A percentile compares a stretch with the other conserved stretches of the same genome.
These are phyloP conservation scores for Calephelis nemesis DNA, from an alignment of 1,140 invertebrate genomes.

Conservation along the genomic window DNA sequence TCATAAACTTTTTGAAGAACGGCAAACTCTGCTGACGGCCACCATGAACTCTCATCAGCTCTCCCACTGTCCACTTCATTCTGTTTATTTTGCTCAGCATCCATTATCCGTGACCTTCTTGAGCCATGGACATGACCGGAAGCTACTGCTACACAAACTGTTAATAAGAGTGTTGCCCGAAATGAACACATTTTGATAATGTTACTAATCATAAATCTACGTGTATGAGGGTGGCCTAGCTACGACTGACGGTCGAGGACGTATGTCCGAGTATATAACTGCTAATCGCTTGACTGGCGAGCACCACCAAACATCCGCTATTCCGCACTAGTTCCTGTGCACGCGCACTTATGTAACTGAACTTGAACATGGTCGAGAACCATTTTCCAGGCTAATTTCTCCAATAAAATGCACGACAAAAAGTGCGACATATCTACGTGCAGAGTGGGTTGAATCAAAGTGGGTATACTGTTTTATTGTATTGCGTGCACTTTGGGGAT, in stretches of 20 bases:
- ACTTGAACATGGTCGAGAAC: slow-evolving; percentile 78
- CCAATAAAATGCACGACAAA: slow-evolving; percentile 77
- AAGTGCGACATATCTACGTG: slow-evolving; percentile 64
- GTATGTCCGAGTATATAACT: slow-evolving; percentile 74
- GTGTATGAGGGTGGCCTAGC: slow-evolving; percentile 64
- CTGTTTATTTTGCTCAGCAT: slow-evolving; percentile 57
- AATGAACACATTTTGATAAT: slow-evolving; percentile 68
- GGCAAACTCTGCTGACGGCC: slow-evolving; percentile 75
- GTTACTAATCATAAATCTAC: slow-evolving; percentile 60
- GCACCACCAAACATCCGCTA: slow-evolving; percentile 77
- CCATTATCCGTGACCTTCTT: slow-evolving; percentile 67
- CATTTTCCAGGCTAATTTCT: slow-evolving; percentile 79
- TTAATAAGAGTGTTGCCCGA: slow-evolving; percentile 66
- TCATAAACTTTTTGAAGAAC: slow-evolving; percentile 81
- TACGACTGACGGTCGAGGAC: slow-evolving; percentile 67
- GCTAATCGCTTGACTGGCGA: slow-evolving; percentile 63
- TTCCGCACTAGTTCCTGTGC: slow-evolving; percentile 79
- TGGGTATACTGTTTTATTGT: slow-evolving; percentile 41
- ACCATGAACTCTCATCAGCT: slow-evolving; percentile 75
- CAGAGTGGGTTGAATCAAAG: slow-evolving; percentile 39
- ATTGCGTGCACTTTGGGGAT: slow-evolving; percentile 56
- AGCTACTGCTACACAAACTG: slow-evolving; percentile 61
- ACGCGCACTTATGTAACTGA: slow-evolving; percentile 79
- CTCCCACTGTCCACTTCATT: slow-evolving; percentile 74
- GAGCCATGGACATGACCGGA: slow-evolving; percentile 64